Evolutionary conservation across 2,888 invertebrate genomes (phyloP).

Genomic region (Gortyna flavago): DNA sequence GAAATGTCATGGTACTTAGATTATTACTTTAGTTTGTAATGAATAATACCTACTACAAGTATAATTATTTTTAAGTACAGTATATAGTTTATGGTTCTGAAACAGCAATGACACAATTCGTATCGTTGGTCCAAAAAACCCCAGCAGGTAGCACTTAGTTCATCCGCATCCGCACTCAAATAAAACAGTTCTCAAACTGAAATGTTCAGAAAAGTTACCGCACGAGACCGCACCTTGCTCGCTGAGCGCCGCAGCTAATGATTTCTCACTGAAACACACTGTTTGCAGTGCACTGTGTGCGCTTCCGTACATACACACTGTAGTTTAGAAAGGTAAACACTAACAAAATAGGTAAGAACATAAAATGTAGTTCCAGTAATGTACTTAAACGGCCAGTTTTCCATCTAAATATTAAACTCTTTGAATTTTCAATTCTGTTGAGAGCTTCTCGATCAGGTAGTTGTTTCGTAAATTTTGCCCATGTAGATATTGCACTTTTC

Average conservation of each 20-base stretch:
- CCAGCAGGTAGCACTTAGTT: conserved; percentile 68
- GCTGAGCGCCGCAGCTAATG: conserved; percentile 52
- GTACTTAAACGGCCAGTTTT: background rate
- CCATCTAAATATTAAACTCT: background rate
- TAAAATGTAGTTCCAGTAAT: background rate
- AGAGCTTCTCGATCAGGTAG: background rate
- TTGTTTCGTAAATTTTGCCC: no score
- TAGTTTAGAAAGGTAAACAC: conserved; percentile 10
- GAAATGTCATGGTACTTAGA: background rate
- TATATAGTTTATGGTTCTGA: background rate
- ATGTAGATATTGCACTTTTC: no score
- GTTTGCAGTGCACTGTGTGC: conserved; percentile 25
- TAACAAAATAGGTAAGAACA: background rate
- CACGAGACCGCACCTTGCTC: conserved; percentile 37
- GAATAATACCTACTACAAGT: background rate
- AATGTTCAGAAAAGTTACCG: conserved; percentile 72
- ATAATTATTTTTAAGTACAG: background rate
- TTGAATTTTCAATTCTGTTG: conserved; percentile 8
- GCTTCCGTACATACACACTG: background rate
- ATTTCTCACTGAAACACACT: conserved; percentile 37
- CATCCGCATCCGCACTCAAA: conserved; percentile 70
- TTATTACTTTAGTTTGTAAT: background rate
- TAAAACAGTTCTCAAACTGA: conserved; percentile 75
- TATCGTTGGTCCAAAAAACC: conserved; percentile 45
- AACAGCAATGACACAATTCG: background rate